phyloP scores from a whole-genome alignment of 2,113 vertebrate genomes.

The Myocastor coypus region DNA sequence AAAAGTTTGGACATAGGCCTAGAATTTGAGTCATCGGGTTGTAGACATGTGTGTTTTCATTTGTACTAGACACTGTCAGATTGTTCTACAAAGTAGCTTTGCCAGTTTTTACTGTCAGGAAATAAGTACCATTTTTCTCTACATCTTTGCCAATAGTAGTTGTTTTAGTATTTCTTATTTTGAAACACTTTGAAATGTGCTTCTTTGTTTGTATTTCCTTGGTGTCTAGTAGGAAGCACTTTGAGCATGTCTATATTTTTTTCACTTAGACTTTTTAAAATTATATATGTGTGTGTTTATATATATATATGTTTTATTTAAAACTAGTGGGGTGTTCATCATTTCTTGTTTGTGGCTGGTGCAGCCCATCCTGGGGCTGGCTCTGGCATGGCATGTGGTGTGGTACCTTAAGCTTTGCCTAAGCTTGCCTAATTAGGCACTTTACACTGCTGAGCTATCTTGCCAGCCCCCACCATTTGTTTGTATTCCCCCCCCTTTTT shows the following conservation, averaged over 20 bases:
- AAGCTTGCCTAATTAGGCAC: no score
- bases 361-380: no score
- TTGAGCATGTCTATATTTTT: constrained; percentile 42
- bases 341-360: background rate
- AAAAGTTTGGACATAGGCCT: constrained; percentile 41
- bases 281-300: background rate
- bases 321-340: background rate
- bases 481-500: no score
- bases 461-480: no score
- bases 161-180: constrained; percentile 58
- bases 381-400: no score
- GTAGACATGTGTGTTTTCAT: background rate
- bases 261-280: background rate
- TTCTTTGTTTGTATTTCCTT: constrained; percentile 45
- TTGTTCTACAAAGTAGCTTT: constrained; percentile 18
- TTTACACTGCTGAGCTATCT: no score
- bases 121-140: constrained; percentile 48
- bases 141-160: background rate
- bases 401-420: no score
- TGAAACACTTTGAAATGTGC: constrained; percentile 45
- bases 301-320: background rate
- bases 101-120: constrained; percentile 39
- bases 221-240: background rate
- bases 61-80: constrained; percentile 53
- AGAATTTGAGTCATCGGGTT: constrained; percentile 22